Evolutionary conservation across 2,888 invertebrate species (phyloP), one percentile per base, ranked within the genome.

Genomic region (Hedychridium roseum): DNA sequence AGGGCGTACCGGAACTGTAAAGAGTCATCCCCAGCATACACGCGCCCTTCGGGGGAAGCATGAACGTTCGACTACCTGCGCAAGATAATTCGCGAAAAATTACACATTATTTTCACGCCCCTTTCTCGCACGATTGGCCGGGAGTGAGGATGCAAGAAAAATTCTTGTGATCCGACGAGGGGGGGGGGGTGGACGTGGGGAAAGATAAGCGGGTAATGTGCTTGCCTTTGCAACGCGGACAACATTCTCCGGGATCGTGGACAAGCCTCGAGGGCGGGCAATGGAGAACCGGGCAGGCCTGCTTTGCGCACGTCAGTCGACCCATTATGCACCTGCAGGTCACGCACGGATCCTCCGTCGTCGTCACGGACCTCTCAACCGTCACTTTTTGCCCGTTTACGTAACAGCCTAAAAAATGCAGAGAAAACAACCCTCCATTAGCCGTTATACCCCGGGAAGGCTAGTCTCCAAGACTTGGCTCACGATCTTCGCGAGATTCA

Each of bases 221-320:
- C 38, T 62, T 57, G 75, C 85, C 85, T 71, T 76, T 80, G 66
- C 86, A 87, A 44, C 75, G 76, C 0, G 85, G 84, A 73, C 97
- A 97, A 77, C 96, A 96, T 66, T 92, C 90, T 2, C 91, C 92
- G 0, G 87, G 83, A 18, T 86, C 85, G 43, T 87, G 86, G 49
- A 84, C 82, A 68, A 92, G 91, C 58, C 86, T 85, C 7, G 84
- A 82, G 1, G 80, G 79, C 3, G 89, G 87, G 74, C 96, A 96
- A 59, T 93, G 92, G 23, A 96, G 82, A 4, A 94, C 93, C 0
- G 95, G 93, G 68, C 96, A 96, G 1, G 93, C 92, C 50, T 87
- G 87, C 73, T 94, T 94, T 30, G 88, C 83, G 74, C 95, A 95
- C 11, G 88, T 88, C 62, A 94, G 79, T 42, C 85, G 83, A 5